Percentiles rank a stretch among this genome's conserved stretches.
phyloP scores from a whole-genome alignment of 2,797 vertebrate species.

The Allobates femoralis region DNA sequence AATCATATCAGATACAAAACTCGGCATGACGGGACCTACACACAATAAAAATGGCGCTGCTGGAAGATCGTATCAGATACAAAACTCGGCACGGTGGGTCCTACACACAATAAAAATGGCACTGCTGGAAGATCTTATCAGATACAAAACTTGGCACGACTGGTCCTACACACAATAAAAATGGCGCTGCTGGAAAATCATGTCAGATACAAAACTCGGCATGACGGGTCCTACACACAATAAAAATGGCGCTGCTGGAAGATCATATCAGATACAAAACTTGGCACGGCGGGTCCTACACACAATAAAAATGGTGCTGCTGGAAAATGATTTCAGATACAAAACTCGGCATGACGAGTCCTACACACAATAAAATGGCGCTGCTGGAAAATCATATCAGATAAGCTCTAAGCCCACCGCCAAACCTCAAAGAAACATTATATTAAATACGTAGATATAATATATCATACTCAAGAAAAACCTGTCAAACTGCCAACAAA shows the following conservation, averaged over 20 bases:
- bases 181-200: neutral
- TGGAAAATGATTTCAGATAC: neutral
- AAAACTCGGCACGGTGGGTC: neutral
- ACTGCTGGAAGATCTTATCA: neutral
- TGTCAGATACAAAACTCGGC: neutral
- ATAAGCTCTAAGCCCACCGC: too few relatives aligned
- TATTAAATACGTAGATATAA: too few relatives aligned
- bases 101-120: neutral
- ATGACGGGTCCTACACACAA: neutral
- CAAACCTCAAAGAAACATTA: too few relatives aligned
- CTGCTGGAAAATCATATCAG: neutral
- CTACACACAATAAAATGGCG: neutral
- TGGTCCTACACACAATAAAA: neutral
- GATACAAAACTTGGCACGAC: neutral
- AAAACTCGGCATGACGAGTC: neutral
- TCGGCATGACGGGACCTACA: neutral
- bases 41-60: neutral
- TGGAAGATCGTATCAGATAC: neutral
- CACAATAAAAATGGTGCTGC: neutral
- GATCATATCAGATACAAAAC: neutral
- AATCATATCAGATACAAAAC: neutral
- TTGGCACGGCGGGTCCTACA: neutral
- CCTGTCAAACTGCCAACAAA: too few relatives aligned
- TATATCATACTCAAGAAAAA: too few relatives aligned
- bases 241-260: neutral